Base-by-base conservation (phyloP, 2,113 vertebrate species). In the Propithecus coquereli region DNA sequence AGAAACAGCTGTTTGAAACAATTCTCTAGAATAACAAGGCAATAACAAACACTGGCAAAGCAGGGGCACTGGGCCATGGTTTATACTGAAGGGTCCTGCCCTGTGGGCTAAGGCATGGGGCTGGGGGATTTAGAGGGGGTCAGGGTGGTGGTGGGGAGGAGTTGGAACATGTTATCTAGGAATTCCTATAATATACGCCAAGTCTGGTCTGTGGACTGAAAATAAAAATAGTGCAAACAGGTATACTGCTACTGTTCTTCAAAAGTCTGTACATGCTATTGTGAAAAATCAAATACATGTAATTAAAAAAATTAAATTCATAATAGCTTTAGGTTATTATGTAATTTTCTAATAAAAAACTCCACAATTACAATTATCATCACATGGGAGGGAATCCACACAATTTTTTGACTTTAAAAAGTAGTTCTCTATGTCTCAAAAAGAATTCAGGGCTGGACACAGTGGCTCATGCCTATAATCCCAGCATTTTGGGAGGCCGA, bases 291-390 rank as follows among this genome's bases (percentile, higher is more conserved):
- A 86, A 95, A 74, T 54, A 52, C 10, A 34, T 32, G 37, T 65
- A 81, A 93, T 79, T 96, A 37, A 90, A 76, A 73, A 93, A 52
- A 23, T 85, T 8, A 73, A 84, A 65, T 80, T 52, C 30, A 25
- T 80, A 87, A 91, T 40, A 85, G 70, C 30, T 68, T 87, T 96
- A 83, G 54, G 50, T 94, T 43, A 95, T 34, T 79, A 76, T 13
- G 22, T 57, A 83, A 47, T 80, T 94, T 94, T 96, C 82, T 37
- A 87, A 68, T 70, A 66, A 74, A 71, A 86, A 52, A 37, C 52
- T 17, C 22, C 13, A 82, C 61, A 71, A 54, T 65, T 96, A 50
- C 1, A 83, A 68, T 52, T 45, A 91, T 8, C 65, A 40, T 76
- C 54, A 70, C 59, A 50, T 40, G 54, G 63, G 40, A 54, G 27